Evolutionary conservation across 2,113 vertebrate species (phyloP).

Genomic region (Hyaena hyaena): DNA sequence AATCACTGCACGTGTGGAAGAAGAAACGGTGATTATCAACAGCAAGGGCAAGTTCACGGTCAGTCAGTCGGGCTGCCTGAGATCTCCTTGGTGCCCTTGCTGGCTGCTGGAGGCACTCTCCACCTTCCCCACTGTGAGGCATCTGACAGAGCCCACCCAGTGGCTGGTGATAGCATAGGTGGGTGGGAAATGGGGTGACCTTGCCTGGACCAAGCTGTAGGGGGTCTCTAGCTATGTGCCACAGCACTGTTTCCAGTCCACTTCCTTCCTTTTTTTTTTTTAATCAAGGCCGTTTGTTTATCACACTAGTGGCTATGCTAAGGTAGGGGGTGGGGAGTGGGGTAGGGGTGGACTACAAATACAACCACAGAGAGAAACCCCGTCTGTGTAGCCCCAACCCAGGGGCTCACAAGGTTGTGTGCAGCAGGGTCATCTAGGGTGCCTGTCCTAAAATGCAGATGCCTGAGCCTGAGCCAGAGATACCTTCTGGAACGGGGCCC

Average conservation of each 20-base stretch:
- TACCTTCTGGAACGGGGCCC: not conserved
- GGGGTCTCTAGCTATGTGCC: not conserved
- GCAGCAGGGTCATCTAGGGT: not conserved
- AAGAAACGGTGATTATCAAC: not conserved
- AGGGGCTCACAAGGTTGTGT: not conserved
- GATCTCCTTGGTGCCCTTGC: not conserved
- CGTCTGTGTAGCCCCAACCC: not conserved
- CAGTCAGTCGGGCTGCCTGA: not conserved
- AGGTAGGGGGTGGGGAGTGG: not conserved
- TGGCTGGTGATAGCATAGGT: not conserved
- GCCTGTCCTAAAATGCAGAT: not conserved
- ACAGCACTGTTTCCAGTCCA: not conserved
- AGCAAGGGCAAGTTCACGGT: not conserved
- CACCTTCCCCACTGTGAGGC: not conserved
- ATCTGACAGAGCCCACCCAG: not conserved
- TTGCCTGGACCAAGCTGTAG: not conserved
- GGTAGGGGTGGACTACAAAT: not conserved
- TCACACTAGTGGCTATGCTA: not conserved
- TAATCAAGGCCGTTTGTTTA: not conserved
- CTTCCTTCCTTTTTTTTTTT: not conserved
- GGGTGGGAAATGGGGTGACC: not conserved
- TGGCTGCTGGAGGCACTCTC: fast-evolving
- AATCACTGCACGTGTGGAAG: fast-evolving
- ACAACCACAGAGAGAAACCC: not conserved
- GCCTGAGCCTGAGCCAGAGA: not conserved